phyloP scores from a whole-genome alignment of 2,113 vertebrate genomes.

The Eubucco bourcierii region DNA sequence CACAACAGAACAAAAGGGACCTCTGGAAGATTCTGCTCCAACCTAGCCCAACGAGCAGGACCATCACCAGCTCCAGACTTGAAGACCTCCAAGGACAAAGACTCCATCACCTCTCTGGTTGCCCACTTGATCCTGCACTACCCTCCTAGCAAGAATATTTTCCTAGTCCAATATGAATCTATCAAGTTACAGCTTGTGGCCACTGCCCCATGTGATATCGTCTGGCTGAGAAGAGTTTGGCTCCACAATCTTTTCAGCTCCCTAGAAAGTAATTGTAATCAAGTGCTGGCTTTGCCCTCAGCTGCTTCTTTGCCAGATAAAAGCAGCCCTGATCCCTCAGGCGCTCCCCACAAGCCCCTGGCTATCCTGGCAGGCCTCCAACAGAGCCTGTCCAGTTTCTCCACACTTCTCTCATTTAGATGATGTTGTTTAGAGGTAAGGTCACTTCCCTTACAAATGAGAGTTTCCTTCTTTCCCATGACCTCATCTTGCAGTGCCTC shows the following conservation, averaged over 20 bases:
- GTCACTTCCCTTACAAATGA: neutral
- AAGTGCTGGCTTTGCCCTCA: neutral
- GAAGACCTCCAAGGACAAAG: neutral
- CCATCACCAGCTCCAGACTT: neutral
- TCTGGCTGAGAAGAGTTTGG: neutral
- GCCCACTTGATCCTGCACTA: neutral
- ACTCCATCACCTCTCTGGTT: neutral
- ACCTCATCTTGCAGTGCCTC: neutral
- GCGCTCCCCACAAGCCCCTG: neutral
- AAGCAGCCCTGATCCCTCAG: neutral
- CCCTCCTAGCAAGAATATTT: neutral
- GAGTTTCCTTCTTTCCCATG: neutral
- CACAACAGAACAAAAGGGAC: neutral
- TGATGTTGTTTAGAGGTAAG: neutral
- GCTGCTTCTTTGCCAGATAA: neutral
- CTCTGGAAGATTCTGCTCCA: neutral
- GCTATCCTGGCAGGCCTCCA: neutral
- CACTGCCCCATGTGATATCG: neutral
- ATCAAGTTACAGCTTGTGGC: neutral
- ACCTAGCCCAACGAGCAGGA: rapidly evolving
- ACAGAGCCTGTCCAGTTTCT: neutral
- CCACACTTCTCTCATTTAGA: neutral
- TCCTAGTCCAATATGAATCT: neutral
- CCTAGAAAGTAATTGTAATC: neutral
- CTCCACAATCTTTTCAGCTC: neutral